phyloP scores from a whole-genome alignment of 2,888 invertebrate species.

The Coleophora deauratella region DNA sequence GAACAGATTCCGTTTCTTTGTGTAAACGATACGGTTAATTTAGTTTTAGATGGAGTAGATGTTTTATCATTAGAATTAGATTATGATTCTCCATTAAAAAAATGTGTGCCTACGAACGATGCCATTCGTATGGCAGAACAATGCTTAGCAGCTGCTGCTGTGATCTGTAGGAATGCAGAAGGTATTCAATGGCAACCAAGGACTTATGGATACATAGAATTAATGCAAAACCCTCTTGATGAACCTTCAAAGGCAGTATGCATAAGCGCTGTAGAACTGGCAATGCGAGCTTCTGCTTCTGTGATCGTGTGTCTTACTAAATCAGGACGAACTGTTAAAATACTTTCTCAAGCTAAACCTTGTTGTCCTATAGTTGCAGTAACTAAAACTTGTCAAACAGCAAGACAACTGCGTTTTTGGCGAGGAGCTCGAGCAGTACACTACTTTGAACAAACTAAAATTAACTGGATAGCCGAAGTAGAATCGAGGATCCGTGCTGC shows the following conservation, averaged over 20 bases:
- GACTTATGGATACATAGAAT: conserved; percentile 81
- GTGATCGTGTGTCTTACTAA: conserved; percentile 85
- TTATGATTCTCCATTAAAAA: conserved; percentile 56
- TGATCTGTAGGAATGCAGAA: conserved; percentile 90
- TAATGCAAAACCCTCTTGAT: conserved; percentile 72
- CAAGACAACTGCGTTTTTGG: conserved; percentile 75
- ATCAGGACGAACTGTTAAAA: conserved; percentile 80
- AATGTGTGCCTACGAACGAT: conserved; percentile 42
- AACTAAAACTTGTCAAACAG: conserved; percentile 78
- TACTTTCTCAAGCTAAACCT: conserved; percentile 79
- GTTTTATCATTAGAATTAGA: conserved; percentile 85
- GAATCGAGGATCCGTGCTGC: conserved; percentile 51
- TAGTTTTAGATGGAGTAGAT: conserved; percentile 91
- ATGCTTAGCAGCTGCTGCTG: conserved; percentile 79
- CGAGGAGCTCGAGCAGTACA: conserved; percentile 68
- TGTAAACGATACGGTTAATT: conserved; percentile 91
- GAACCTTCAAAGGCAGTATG: conserved; percentile 71
- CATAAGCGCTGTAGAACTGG: conserved; percentile 53
- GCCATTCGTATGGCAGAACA: conserved; percentile 73
- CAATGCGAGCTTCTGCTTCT: conserved; percentile 46
- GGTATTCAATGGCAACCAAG: conserved; percentile 87
- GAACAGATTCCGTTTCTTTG: conserved; percentile 85
- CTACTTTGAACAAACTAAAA: conserved; percentile 53
- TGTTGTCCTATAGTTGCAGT: conserved; percentile 84
- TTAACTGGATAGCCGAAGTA: conserved; percentile 47